A percentile compares a stretch with the other conserved stretches of the same genome.
Conservation (phyloP, 2,113 vertebrate genomes). For the Pica pica region DNA sequence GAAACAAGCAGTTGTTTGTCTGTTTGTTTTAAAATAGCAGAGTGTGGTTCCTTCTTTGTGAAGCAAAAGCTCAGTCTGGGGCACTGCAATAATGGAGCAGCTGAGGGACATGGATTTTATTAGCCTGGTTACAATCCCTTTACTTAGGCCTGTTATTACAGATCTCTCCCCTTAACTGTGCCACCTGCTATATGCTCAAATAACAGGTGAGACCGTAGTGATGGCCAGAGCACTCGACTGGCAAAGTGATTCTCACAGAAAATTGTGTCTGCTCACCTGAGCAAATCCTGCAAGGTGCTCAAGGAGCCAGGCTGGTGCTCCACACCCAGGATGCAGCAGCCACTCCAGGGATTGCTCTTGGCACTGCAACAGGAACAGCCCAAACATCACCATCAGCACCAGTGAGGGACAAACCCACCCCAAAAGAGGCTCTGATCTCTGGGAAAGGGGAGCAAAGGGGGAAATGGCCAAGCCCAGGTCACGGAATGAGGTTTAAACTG, state of each 20-base stretch:
- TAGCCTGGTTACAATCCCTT: constrained; percentile 1
- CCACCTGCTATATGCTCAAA: constrained; percentile 12
- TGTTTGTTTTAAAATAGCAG: background rate
- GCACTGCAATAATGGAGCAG: background rate
- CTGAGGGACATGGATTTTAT: background rate
- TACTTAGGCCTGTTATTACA: constrained; percentile 20
- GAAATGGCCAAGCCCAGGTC: background rate
- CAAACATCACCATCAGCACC: rapidly evolving
- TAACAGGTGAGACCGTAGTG: background rate
- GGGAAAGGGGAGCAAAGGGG: background rate
- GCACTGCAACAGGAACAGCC: background rate
- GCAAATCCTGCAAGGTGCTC: background rate
- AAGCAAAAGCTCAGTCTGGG: background rate
- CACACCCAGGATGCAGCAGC: background rate
- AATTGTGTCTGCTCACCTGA: constrained; percentile 31
- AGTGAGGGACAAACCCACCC: background rate
- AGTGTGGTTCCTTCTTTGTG: background rate
- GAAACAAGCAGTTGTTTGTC: background rate
- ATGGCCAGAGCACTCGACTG: background rate
- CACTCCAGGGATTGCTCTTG: background rate
- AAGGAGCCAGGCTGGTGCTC: background rate
- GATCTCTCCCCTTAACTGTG: constrained; percentile 12
- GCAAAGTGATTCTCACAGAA: background rate
- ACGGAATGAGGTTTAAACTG: background rate
- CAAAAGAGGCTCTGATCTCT: background rate